Percentiles rank a stretch among this genome's conserved stretches.
phyloP scores from a whole-genome alignment of 2,113 vertebrate genomes.

The Rhombomys opimus region DNA sequence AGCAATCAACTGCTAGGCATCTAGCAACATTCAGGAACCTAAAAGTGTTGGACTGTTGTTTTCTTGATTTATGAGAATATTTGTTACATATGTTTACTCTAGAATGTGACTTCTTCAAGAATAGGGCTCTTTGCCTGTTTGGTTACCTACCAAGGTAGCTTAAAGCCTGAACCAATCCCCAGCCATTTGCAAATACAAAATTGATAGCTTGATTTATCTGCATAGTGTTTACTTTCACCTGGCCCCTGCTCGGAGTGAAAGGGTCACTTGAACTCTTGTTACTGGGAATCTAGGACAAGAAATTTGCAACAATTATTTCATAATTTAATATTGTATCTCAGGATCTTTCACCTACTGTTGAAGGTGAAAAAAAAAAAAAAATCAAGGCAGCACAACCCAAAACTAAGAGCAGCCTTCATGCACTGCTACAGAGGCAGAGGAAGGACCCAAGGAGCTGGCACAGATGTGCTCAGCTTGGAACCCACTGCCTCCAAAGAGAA shows the following conservation, averaged over 20 bases:
- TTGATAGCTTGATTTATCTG: not conserved
- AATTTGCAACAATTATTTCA: not conserved
- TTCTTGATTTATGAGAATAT: not conserved
- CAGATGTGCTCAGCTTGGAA: not conserved
- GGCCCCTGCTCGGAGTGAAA: not conserved
- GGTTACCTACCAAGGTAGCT: not conserved
- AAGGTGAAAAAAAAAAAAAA: not conserved
- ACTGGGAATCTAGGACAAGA: not conserved
- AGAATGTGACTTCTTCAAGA: not conserved
- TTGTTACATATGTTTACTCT: not conserved
- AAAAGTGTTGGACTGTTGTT: not conserved
- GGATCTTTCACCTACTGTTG: not conserved
- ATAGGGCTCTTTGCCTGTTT: not conserved
- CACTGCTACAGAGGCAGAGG: not conserved
- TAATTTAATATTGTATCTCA: not conserved
- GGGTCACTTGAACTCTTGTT: not conserved
- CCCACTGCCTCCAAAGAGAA: not conserved
- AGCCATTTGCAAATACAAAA: not conserved
- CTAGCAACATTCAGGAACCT: not conserved
- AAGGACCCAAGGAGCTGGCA: not conserved
- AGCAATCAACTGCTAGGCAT: not conserved
- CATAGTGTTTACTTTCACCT: not conserved
- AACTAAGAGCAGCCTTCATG: not conserved
- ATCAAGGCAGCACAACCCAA: not conserved
- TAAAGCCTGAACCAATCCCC: not conserved